These are phyloP conservation scores for Etheostoma cragini DNA, from an alignment of 2,113 vertebrate species.

Conservation along the genomic window DNA sequence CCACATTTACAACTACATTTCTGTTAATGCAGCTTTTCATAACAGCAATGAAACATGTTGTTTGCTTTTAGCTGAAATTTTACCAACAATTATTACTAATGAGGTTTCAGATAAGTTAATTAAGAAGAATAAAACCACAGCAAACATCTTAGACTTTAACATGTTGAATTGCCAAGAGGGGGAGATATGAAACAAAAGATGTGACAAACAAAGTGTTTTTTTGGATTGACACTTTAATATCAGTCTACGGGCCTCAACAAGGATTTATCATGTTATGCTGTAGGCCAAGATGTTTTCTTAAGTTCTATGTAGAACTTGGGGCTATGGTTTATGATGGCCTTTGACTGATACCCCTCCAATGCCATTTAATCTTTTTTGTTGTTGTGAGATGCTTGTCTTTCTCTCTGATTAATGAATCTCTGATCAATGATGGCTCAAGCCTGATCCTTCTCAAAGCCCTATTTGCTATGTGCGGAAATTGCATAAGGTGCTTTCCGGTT, in stretches of 20 bases:
- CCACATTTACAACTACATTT: not conserved
- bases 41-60: not conserved
- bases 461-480: not conserved
- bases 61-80: not conserved
- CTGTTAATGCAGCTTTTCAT: slow-evolving; percentile 15
- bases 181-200: not conserved
- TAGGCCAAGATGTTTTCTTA: not conserved
- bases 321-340: not conserved
- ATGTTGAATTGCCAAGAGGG: not conserved
- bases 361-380: not conserved
- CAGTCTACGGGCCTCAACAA: not conserved
- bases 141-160: not conserved
- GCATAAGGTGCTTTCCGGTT: not conserved
- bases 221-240: not conserved
- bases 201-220: not conserved
- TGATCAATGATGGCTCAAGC: not conserved
- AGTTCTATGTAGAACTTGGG: not conserved
- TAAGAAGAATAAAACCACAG: not conserved
- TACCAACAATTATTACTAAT: not conserved
- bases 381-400: not conserved
- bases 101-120: not conserved
- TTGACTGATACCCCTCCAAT: not conserved
- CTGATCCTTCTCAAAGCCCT: not conserved
- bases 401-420: not conserved
- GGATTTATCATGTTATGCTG: not conserved